These are phyloP conservation scores for Heliothis virescens DNA, from an alignment of 1,140 invertebrate species.

Conservation along the genomic window DNA sequence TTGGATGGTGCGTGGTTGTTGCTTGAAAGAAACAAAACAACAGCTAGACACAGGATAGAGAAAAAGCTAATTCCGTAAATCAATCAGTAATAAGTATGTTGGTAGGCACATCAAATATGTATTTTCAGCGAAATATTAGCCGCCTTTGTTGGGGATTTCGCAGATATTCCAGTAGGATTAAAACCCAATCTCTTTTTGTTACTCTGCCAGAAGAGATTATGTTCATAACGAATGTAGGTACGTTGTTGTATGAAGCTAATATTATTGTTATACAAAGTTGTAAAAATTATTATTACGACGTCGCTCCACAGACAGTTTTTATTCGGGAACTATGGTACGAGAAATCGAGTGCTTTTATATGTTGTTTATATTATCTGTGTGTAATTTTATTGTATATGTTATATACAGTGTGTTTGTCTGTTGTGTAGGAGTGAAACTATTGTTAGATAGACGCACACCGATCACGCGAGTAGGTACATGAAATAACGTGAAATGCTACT, in stretches of 20 bases:
- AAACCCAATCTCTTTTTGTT: constrained; percentile 75
- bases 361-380: constrained; percentile 10
- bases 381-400: constrained; percentile 33
- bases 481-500: background rate
- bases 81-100: constrained; percentile 57
- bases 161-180: constrained; percentile 68
- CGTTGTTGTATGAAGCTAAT: constrained; percentile 56
- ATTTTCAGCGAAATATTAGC: constrained; percentile 61
- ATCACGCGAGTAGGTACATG: background rate
- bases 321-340: constrained; percentile 40
- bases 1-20: background rate
- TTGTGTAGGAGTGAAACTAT: constrained; percentile 1
- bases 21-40: constrained; percentile 33
- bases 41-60: background rate
- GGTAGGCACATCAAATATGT: constrained; percentile 56
- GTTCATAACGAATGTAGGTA: constrained; percentile 55
- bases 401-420: background rate
- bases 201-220: constrained; percentile 67
- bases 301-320: constrained; percentile 42
- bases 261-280: constrained; percentile 52
- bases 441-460: background rate
- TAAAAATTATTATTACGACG: constrained; percentile 53
- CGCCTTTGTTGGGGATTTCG: constrained; percentile 58
- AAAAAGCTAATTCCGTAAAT: constrained; percentile 50
- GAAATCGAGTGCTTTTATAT: constrained; percentile 37